Base-by-base conservation (phyloP, 2,888 invertebrate genomes). In the Eilema depressum region DNA sequence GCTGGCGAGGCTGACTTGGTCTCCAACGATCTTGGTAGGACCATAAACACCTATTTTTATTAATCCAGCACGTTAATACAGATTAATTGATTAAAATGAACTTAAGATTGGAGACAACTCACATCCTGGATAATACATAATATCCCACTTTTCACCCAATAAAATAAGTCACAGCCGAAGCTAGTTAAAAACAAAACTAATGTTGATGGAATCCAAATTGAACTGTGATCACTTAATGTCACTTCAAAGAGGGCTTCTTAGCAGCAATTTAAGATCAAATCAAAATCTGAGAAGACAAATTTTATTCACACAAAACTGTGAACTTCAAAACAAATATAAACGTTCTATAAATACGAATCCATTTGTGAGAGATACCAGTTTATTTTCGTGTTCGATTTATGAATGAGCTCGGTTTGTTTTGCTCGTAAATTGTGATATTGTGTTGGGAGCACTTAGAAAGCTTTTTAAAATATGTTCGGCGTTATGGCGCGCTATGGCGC, bases 301-400 rank as follows among this genome's bases (percentile, higher is more conserved):
- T 53, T 53, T 53, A 69, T 53, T 64, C 65, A 61, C 26, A 67
- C 61, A 37, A 59, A 69, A 68, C 28, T 69, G 61, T 68, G 64
- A 71, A 71, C 64, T 64, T 68, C 68, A 68, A 71, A 66, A 71
- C 33, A 71, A 68, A 71, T 68, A 65, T 71, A 71, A 71, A 65
- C 73, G 62, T 23, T 68, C 81, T 72, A 76, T 69, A 82, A 80
- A 81, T 81, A 81, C 68, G 59, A 76, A 70, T 78, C 83, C 81
- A 82, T 81, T 82, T 82, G 60, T 67, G 69, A 65, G 71, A 74
- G 78, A 76, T 73, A 25, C 65, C 66, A 63, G 64, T 68, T 73
- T 78, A 82, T 81, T 81, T 81, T 78, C 74, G 78, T 80, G 64
- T 70, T 76, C 81, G 83, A 81, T 80, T 80, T 82, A 74, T 81